Base-by-base conservation (phyloP, 35 echinoderm and acorn worm species). In the Nesometra sesokonis region DNA sequence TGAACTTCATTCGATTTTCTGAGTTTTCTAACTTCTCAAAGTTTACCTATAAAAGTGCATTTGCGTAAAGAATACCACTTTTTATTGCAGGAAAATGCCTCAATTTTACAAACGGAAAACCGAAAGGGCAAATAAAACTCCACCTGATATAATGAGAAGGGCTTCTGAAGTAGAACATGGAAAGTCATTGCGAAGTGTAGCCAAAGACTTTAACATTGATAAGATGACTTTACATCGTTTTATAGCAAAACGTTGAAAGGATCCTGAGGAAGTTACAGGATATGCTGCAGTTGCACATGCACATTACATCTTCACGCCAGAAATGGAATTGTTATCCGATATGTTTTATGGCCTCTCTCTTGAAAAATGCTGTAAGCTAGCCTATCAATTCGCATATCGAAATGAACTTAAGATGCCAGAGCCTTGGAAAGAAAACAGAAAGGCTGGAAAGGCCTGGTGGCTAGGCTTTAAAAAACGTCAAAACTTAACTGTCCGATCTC, bases 81-180 rank as follows among this genome's bases (percentile, higher is more conserved):
- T n/a, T n/a, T n/a, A n/a, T n/a, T n/a, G n/a, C n/a, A n/a, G n/a
- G n/a, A n/a, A n/a, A n/a, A 91, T 88, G 90, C 85, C 47, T 77
- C 90, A 57, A 81, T 34, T 35, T 47, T 88, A 91, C 46, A 91
- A 91, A 80, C 85, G 80, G 36, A 91, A 87, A 83, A 91, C 85
- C 1, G 34, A 87, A 7, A 47, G 85, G 47, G 79, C 85, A n/a
- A n/a, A n/a, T 40, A 87, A 37, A 37, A 80, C 35, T 83, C 85
- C 85, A 0, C 31, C 0, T 1, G 33, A 86, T 81, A 34, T 86
- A 17, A 31, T 90, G 21, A 3, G 86, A 85, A 36, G 88, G 29
- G 88, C 88, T 76, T 82, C 88, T n/a, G 0, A 46, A 67, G 88
- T 38, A 19, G 33, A 77, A 13, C 46, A 82, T 31, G 32, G 37